Base-by-base conservation (phyloP, 2,113 vertebrate genomes). In the Prochilodus magdalenae region DNA sequence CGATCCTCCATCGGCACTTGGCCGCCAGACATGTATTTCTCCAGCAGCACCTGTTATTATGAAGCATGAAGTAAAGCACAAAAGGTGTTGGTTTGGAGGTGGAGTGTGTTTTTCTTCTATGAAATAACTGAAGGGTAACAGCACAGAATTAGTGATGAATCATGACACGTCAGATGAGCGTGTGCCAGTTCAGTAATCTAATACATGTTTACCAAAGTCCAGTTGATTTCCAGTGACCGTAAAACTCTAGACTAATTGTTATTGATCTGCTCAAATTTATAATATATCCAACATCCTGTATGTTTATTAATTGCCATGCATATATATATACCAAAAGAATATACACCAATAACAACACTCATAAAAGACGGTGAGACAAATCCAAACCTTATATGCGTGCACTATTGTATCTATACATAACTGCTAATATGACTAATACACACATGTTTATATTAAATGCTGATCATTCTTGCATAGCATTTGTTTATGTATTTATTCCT, bases 1-100 rank as follows among this genome's bases (percentile, higher is more conserved):
- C 51, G 49, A 67, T 57, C 18, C 55, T 22, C 18, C 51, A 26
- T 12, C 66, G 11, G n/a, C 22, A 13, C 8, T 24, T 26, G n/a
- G 24, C 57, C 57, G 11, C 57, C 26, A 60, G 10, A 24, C 57
- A 60, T 15, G 14, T 57, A 57, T 26, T 14, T 70, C 11, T 47
- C 49, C 12, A 20, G 20, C 20, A 29, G 53, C 79, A 81, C 47
- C 79, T 66, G 60, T 73, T 76, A 60, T 75, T 62, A 67, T 22
- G 30, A 13, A 11, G 20, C 66, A 22, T 24, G 24, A 26, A 26
- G 57, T 24, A 24, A 60, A 60, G n/a, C 11, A 26, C n/a, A 60
- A 60, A n/a, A 60, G n/a, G 6, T 60, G 53, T 22, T 55, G n/a
- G n/a, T 11, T n/a, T 1, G n/a, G 53, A 15, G 14, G 29, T 13